These are phyloP conservation scores for Heterodera filipjevi DNA, from an alignment of 2,888 invertebrate genomes.

Conservation along the genomic window DNA sequence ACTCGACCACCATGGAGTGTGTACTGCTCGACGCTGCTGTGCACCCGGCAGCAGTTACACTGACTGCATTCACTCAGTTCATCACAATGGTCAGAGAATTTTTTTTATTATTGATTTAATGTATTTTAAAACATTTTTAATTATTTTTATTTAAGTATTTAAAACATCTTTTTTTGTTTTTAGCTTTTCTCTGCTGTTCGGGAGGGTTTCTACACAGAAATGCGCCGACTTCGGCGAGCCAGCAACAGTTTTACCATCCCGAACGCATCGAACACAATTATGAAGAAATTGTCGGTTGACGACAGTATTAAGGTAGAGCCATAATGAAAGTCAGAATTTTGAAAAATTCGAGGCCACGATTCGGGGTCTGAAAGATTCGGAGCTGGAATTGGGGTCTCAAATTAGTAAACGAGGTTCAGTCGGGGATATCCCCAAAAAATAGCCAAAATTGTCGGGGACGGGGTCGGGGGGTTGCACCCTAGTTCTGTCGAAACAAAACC, in stretches of 20 bases:
- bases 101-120: neutral
- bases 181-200: conserved; percentile 50
- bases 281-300: conserved; percentile 30
- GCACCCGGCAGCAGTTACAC: conserved; percentile 56
- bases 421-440: too few relatives aligned
- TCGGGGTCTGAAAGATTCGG: too few relatives aligned
- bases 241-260: conserved; percentile 47
- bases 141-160: conserved; percentile 6
- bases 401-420: too few relatives aligned
- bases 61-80: conserved; percentile 56
- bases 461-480: too few relatives aligned
- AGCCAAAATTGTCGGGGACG: too few relatives aligned
- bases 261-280: conserved; percentile 15
- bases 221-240: conserved; percentile 43
- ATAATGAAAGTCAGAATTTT: too few relatives aligned
- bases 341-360: too few relatives aligned
- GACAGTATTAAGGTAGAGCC: neutral
- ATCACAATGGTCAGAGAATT: conserved; percentile 49
- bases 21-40: conserved; percentile 55
- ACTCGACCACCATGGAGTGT: conserved; percentile 53
- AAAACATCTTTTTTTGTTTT: conserved; percentile 29
- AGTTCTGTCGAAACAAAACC: too few relatives aligned
- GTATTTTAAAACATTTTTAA: too few relatives aligned
- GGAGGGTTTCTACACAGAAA: conserved; percentile 48
- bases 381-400: too few relatives aligned